Conservation (phyloP, 2,113 vertebrate genomes). For the Opisthocomus hoazin region DNA sequence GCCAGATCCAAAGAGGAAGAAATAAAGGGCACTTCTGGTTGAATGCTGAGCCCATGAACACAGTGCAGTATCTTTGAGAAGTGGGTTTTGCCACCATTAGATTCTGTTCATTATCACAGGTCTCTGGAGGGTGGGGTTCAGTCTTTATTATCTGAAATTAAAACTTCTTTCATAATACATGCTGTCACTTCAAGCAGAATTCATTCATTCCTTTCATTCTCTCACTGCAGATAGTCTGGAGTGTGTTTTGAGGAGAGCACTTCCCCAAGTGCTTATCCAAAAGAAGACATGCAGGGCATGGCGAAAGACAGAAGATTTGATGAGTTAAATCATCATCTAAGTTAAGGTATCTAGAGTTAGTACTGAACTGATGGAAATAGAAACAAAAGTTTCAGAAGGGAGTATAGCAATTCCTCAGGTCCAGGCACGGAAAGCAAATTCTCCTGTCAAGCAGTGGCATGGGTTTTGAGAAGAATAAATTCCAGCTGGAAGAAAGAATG, state of each 20-base stretch:
- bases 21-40: constrained; percentile 52
- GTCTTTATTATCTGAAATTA: constrained; percentile 31
- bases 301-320: not conserved
- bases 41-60: not conserved
- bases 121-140: not conserved
- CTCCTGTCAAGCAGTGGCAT: not conserved
- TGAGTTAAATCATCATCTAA: not conserved
- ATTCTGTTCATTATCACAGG: constrained; percentile 4
- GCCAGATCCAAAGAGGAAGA: constrained; percentile 36
- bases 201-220: constrained; percentile 23
- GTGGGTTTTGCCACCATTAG: constrained; percentile 4
- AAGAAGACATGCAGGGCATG: not conserved
- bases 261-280: not conserved
- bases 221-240: not conserved
- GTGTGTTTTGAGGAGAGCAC: not conserved
- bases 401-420: not conserved
- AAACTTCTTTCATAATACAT: constrained; percentile 21
- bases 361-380: not conserved
- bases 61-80: not conserved
- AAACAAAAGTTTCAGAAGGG: not conserved
- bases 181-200: constrained; percentile 13
- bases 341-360: not conserved
- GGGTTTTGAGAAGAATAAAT: not conserved
- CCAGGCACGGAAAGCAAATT: not conserved
- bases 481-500: not conserved